These are phyloP conservation scores for Ctenosaura bakeri DNA, from an alignment of 2,797 vertebrate species.

Conservation along the genomic window DNA sequence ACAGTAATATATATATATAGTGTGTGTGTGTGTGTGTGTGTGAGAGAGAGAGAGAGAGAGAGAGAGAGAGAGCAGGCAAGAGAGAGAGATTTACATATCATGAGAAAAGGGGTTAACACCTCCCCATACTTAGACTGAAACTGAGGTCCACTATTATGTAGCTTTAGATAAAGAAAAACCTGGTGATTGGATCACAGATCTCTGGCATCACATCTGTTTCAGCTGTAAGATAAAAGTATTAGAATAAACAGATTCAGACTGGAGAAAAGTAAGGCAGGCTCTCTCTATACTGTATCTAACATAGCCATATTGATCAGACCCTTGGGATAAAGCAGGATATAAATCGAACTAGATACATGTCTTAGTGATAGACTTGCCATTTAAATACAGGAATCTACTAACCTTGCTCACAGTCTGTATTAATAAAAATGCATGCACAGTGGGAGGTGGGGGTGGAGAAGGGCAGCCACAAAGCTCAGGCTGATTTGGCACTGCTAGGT, in stretches of 20 bases:
- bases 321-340: not conserved
- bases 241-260: not conserved
- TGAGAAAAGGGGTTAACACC: not conserved
- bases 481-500: not conserved
- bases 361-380: constrained; percentile 4
- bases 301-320: not conserved
- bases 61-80: no score
- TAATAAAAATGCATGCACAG: constrained; percentile 9
- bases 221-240: not conserved
- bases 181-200: not conserved
- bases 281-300: not conserved
- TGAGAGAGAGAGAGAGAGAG: no score
- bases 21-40: not conserved
- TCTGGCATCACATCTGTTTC: not conserved
- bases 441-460: not conserved
- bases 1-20: no score
- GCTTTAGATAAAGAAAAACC: not conserved
- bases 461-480: not conserved
- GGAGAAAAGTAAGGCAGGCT: not conserved
- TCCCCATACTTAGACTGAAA: not conserved
- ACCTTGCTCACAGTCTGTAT: not conserved
- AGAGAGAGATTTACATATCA: not conserved
- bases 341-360: constrained; percentile 2
- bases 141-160: not conserved
- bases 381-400: not conserved